Base-by-base conservation (phyloP, 2,888 invertebrate species). In the Loripinus fragilis region DNA sequence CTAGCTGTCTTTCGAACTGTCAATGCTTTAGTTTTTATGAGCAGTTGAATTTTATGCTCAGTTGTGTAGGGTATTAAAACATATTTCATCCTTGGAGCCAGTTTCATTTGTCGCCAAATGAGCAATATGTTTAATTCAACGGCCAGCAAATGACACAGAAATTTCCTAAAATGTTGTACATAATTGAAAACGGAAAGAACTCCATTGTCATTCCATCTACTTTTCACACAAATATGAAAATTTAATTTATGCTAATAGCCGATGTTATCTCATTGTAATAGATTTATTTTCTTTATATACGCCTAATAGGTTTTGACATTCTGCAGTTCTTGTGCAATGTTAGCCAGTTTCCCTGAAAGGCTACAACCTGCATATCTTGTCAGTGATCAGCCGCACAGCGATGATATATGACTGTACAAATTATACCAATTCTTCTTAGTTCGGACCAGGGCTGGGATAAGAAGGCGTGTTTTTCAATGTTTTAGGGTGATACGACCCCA, bases 221-320 rank as follows among this genome's bases (percentile, higher is more conserved):
- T n/a, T 52, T 52, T 33, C 60, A 60, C 60, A 60, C 60, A 60
- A 33, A 7, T 60, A 60, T 60, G 60, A 33, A 60, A 60, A 60
- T 60, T 60, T 60, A 33, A 60, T 33, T 60, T 60, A 60, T 60
- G 60, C 60, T 60, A 60, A 60, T 60, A 33, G 33, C 60, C 30
- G 60, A 60, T 60, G 60, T 33, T 60, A 60, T 60, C 60, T 33
- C 7, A 33, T 1, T 33, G 33, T 60, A 60, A 60, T 60, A 60
- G 60, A 60, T 60, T 60, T 60, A 60, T 60, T 60, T 60, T 60
- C 60, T 60, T 60, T 60, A 60, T 60, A 17, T 17, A 20, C 8
- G 3, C 20, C 17, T 60, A 33, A 60, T 20, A 60, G 7, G 33
- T 20, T 33, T 60, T 60, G 60, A 60, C 60, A 60, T 33, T 60